Conservation (phyloP, 2,888 invertebrate genomes). For the Plebejus melissa region DNA sequence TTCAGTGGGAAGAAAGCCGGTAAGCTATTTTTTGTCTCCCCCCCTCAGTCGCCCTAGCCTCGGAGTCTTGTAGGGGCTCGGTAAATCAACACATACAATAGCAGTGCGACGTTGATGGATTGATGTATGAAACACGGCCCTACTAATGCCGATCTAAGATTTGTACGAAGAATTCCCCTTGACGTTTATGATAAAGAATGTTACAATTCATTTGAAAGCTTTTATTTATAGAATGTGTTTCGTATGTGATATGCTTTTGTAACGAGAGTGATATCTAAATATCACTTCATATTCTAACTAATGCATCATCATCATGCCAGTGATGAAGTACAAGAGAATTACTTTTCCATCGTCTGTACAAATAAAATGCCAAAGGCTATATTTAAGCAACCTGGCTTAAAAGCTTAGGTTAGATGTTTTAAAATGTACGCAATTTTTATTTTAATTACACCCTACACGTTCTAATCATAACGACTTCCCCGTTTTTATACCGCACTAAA, state of each 20-base stretch:
- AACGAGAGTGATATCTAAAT: no score
- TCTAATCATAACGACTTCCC: neutral
- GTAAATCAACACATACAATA: conserved; percentile 48
- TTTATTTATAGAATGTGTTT: conserved; percentile 18
- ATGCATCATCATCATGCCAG: neutral
- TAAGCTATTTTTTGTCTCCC: conserved; percentile 47
- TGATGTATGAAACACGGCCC: conserved; percentile 36
- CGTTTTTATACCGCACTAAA: neutral
- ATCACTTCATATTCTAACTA: neutral
- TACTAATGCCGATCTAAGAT: conserved; percentile 34
- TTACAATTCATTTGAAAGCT: conserved; percentile 19
- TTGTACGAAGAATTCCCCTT: conserved; percentile 28
- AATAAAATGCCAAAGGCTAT: no score
- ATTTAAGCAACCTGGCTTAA: neutral
- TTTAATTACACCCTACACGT: neutral
- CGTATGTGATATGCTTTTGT: neutral
- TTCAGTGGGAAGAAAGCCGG: conserved; percentile 65
- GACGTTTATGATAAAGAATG: conserved; percentile 29
- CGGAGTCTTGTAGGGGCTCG: conserved; percentile 32
- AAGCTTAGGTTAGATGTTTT: neutral
- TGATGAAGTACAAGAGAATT: no score
- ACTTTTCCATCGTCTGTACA: no score
- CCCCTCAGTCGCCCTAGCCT: neutral
- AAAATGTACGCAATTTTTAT: conserved; percentile 1
- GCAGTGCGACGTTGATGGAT: conserved; percentile 49